Evolutionary conservation across 1,140 invertebrate species (phyloP).

Genomic region (Drosophila azteca): DNA sequence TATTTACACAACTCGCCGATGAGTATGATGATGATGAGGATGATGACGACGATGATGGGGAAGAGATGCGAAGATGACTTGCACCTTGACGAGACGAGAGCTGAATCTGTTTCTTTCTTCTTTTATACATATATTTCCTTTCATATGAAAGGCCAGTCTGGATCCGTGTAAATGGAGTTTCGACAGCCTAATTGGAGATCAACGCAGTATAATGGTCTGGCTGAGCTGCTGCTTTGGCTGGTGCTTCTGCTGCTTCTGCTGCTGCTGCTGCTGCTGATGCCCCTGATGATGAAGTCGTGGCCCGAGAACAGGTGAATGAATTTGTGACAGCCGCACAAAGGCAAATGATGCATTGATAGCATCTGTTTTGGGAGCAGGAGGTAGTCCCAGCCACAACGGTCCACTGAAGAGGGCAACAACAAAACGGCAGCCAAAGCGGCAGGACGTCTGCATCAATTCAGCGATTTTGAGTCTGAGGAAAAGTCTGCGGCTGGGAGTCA

Average conservation of each 20-base stretch:
- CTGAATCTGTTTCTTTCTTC: constrained; percentile 30
- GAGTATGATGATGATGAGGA: constrained; percentile 45
- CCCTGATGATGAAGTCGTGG: constrained; percentile 72
- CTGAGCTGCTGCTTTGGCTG: constrained; percentile 37
- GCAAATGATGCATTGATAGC: constrained; percentile 82
- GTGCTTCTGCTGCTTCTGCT: constrained; percentile 9
- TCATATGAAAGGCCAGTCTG: constrained; percentile 60
- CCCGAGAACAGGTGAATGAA: constrained; percentile 80
- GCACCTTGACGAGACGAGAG: constrained; percentile 68
- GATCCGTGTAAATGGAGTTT: constrained; percentile 80
- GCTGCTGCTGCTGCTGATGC: constrained; percentile 29
- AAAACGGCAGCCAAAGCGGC: constrained; percentile 61
- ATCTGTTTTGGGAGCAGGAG: constrained; percentile 73
- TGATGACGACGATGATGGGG: constrained; percentile 57
- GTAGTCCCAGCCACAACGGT: constrained; percentile 18
- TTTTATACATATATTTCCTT: constrained; percentile 39
- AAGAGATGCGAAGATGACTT: constrained; percentile 71
- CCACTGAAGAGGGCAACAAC: constrained; percentile 8
- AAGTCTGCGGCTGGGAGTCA: constrained; percentile 28
- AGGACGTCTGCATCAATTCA: constrained; percentile 70
- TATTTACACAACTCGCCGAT: constrained; percentile 76
- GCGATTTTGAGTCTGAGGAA: constrained; percentile 54
- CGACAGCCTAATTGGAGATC: constrained; percentile 82
- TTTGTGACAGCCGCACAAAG: constrained; percentile 79
- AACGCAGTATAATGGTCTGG: constrained; percentile 80